Evolutionary conservation across 92 coral and sea anemone species (phyloP), one percentile per base, ranked within the genome.

Genomic region (Hydrozoanthus gracilis): DNA sequence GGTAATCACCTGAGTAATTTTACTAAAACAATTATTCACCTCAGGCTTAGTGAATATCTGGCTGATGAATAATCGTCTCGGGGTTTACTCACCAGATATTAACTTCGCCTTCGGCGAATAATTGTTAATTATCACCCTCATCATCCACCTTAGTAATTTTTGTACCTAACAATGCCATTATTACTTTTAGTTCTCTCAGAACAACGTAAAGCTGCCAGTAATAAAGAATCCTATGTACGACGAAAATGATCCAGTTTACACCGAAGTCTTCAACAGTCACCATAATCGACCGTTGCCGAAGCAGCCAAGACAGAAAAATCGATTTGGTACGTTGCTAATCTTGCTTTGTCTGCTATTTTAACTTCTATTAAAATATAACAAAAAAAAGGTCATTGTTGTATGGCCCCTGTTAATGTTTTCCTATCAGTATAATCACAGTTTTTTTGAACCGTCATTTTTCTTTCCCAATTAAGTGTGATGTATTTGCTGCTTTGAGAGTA

Each of bases 141-240:
- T 11, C 6, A 11, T 27, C 39, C 39, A 27, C 39, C 2, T 27
- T 0, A 27, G 2, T 27, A 27, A 27, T 68, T 27, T 14, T 10
- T 8, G 17, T 62, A 4, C 15, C 4, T 14, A 62, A 4, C 68
- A 62, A 11, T 0, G 5, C 68, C 7, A 62, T 8, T 11, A 11
- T 62, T 12, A 61, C 13, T 61, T 64, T 64, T 20, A 27, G 11
- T 68, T 68, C 49, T 68, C 12, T 3, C 12, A 80, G 85, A 80
- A 80, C 48, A 80, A 80, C 9, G 12, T 80, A 7, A 73, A 69
- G 73, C 62, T 80, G 15, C 85, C 85, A 50, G 69, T 80, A 7
- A 80, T 80, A 1, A 80, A 80, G 85, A 80, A 80, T 65, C 85
- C 85, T 0, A 47, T 80, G 85, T 64, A 80, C 51, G 74, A 65